Evolutionary conservation across 2,888 invertebrate genomes (phyloP).

Genomic region (Saturnia pavonia): DNA sequence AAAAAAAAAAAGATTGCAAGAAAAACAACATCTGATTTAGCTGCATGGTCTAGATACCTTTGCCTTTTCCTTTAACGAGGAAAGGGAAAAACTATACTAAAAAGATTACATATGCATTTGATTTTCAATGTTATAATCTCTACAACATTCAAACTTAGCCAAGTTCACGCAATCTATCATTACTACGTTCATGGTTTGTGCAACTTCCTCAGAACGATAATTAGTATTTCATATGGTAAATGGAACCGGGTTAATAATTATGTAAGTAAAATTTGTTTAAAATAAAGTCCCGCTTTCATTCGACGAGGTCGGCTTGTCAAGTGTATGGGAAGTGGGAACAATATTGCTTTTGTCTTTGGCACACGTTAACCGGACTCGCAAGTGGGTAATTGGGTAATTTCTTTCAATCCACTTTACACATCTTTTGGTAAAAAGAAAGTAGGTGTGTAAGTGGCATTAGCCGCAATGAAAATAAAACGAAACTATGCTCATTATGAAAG

Average conservation of each 20-base stretch:
- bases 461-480: conserved; percentile 12
- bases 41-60: no score
- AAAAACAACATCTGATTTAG: no score
- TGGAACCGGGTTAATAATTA: conserved; percentile 56
- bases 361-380: conserved; percentile 15
- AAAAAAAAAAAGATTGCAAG: no score
- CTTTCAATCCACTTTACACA: conserved; percentile 26
- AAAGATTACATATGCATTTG: no score
- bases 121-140: no score
- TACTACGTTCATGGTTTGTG: conserved; percentile 20
- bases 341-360: not conserved
- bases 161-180: conserved; percentile 31
- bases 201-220: conserved; percentile 45
- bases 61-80: no score
- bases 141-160: not conserved
- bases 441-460: conserved; percentile 19
- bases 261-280: conserved; percentile 40
- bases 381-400: conserved; percentile 25
- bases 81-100: no score
- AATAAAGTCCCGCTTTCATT: conserved; percentile 36
- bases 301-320: conserved; percentile 21
- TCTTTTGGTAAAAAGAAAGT: conserved; percentile 32
- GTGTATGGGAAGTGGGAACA: conserved; percentile 9
- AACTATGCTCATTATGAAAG: conserved; percentile 15
- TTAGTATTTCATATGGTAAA: conserved; percentile 52